These are phyloP conservation scores for Mormyrops attenuatus DNA, from an alignment of 2,797 vertebrate species.

Conservation along the genomic window DNA sequence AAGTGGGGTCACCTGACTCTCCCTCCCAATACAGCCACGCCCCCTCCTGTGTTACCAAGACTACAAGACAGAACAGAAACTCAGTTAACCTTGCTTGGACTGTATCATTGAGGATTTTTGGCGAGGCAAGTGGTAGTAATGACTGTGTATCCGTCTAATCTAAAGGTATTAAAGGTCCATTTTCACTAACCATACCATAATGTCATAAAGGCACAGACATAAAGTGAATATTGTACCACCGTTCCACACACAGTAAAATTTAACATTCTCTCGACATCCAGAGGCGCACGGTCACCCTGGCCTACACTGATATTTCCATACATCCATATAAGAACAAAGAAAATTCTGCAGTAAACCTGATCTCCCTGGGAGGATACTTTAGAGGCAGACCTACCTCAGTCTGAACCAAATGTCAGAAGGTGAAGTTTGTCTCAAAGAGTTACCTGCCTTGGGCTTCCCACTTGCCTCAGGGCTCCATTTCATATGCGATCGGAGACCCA, in stretches of 20 bases:
- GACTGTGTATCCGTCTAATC: neutral
- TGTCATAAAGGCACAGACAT: neutral
- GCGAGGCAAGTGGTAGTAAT: neutral
- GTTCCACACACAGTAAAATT: neutral
- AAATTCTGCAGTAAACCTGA: neutral
- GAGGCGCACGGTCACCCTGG: neutral
- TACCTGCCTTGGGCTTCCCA: neutral
- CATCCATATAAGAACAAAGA: neutral
- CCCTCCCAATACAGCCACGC: neutral
- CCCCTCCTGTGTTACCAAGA: neutral
- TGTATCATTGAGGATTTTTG: neutral
- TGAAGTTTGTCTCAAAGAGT: neutral
- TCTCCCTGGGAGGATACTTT: neutral
- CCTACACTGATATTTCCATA: neutral
- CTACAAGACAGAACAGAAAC: neutral
- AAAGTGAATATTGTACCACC: neutral
- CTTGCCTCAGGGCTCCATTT: neutral
- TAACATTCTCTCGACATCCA: neutral
- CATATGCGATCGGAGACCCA: neutral
- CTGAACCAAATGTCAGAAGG: neutral
- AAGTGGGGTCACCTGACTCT: neutral
- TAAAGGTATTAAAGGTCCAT: neutral
- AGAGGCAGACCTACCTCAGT: neutral
- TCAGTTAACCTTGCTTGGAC: neutral
- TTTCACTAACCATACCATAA: neutral